These are phyloP conservation scores for Philonicus albiceps DNA, from an alignment of 2,888 invertebrate genomes.

Conservation along the genomic window DNA sequence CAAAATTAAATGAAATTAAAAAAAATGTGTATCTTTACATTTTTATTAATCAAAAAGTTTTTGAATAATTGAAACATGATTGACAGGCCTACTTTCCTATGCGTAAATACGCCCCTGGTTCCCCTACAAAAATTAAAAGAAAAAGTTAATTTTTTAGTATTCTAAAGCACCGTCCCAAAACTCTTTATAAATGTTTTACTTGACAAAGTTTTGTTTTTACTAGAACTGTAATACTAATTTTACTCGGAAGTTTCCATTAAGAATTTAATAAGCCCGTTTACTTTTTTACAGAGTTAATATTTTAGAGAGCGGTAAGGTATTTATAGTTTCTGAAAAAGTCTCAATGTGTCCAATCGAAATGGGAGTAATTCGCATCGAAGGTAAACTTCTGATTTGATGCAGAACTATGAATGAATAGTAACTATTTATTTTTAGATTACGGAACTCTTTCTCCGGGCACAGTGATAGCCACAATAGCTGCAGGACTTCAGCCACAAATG, in stretches of 20 bases:
- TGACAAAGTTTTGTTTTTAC: too few species aligned
- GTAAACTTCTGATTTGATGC: neutral
- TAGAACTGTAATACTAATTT: too few species aligned
- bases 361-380: constrained; percentile 69
- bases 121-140: too few species aligned
- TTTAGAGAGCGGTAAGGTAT: neutral
- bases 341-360: constrained; percentile 70
- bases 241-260: neutral
- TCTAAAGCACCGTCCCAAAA: too few species aligned
- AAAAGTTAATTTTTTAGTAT: too few species aligned
- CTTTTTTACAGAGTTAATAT: neutral
- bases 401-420: neutral
- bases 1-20: too few species aligned
- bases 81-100: too few species aligned
- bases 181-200: too few species aligned
- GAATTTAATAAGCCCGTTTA: neutral
- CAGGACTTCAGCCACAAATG: constrained; percentile 69
- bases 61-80: too few species aligned
- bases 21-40: too few species aligned
- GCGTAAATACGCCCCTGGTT: too few species aligned
- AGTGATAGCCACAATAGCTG: constrained; percentile 69
- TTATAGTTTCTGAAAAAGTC: constrained; percentile 36
- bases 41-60: too few species aligned
- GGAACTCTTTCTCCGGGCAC: constrained; percentile 70
- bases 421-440: constrained; percentile 59